Base-by-base conservation (phyloP, 2,797 vertebrate genomes). In the Enteromius anoplus region DNA sequence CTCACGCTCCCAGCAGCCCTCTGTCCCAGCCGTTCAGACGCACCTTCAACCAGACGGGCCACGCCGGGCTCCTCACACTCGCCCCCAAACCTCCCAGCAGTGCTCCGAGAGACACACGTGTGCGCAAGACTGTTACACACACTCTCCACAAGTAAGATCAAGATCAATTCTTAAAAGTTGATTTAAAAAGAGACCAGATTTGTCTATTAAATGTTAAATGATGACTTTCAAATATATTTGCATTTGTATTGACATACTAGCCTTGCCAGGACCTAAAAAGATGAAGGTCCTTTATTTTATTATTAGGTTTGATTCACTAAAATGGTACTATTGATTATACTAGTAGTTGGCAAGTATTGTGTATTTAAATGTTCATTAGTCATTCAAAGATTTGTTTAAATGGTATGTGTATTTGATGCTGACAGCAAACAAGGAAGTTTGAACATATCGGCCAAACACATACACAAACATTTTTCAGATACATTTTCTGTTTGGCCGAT, bases 131-230 rank as follows among this genome's bases (percentile, higher is more conserved):
- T 3, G 75, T 94, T 89, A 88, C 93, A 29, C 95, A 97, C 88
- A 95, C 94, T 84, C 91, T 93, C 85, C 91, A 93, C 93, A 97
- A 95, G 97, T 99, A 96, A 95, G 96, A 93, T 37, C n/a, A n/a
- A n/a, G n/a, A n/a, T 4, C 26, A 26, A 60, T 12, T 11, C n/a
- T 26, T 26, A 14, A 60, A 12, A 12, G 23, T 0, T 60, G 1
- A 5, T 26, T 26, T 0, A 58, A 55, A 58, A 58, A n/a, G 7
- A 10, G n/a, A n/a, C n/a, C n/a, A n/a, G n/a, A n/a, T n/a, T 21
- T 53, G 51, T 53, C 51, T 60, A 12, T 12, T 12, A 5, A 58
- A 23, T 58, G 55, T 58, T 12, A 3, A 58, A 58, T 23, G 9
- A 58, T 58, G 9, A n/a, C n/a, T 58, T 23, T 55, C 8, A 55